Evolutionary conservation across 2,797 vertebrate genomes (phyloP).

Genomic region (Acrocephalus scirpaceus): DNA sequence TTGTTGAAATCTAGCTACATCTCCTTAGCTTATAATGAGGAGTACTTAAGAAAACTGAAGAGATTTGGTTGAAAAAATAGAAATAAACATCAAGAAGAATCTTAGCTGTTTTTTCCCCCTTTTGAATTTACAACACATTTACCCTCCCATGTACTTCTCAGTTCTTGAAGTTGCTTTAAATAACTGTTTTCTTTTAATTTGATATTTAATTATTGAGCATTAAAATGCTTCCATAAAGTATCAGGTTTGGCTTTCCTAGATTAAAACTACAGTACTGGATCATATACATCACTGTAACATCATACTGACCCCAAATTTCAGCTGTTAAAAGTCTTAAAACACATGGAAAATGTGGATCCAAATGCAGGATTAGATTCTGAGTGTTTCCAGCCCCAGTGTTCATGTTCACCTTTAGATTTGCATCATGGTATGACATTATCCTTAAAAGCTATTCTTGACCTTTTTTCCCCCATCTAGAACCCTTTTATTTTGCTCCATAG

Average conservation of each 20-base stretch:
- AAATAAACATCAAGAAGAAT: background rate
- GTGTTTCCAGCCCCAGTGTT: background rate
- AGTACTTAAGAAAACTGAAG: background rate
- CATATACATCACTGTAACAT: background rate
- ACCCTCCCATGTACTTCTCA: background rate
- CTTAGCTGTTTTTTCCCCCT: background rate
- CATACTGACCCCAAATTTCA: background rate
- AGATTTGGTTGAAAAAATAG: background rate
- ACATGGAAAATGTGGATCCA: background rate
- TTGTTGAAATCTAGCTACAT: background rate
- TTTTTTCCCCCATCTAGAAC: background rate
- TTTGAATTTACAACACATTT: background rate
- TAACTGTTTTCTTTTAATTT: background rate
- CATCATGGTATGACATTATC: background rate
- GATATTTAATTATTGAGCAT: background rate
- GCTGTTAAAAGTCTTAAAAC: background rate
- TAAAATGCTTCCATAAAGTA: background rate
- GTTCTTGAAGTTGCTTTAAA: background rate
- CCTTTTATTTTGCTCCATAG: conserved; percentile 57
- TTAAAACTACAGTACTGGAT: background rate
- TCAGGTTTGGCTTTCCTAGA: background rate
- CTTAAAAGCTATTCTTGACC: conserved; percentile 21
- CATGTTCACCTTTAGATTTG: conserved; percentile 10
- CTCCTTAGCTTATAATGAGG: background rate
- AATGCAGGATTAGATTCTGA: background rate